phyloP scores from a whole-genome alignment of 2,113 vertebrate genomes.

The Haemorhous mexicanus region DNA sequence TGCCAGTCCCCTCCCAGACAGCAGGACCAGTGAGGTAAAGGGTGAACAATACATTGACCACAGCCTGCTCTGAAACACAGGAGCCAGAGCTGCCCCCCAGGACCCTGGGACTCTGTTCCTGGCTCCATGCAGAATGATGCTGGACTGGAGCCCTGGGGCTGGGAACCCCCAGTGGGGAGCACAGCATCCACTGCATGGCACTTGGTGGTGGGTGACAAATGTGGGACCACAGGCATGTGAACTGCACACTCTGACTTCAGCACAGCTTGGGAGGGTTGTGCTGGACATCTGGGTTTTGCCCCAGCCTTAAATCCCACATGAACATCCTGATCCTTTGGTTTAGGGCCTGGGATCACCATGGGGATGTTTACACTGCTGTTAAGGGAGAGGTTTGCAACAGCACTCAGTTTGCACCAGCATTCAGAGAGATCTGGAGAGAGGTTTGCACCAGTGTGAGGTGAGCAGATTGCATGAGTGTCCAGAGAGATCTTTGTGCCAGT shows the following conservation, averaged over 20 bases:
- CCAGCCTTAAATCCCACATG: neutral
- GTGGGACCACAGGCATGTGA: neutral
- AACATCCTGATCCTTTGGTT: neutral
- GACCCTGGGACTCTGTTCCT: fast-evolving
- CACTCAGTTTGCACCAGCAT: neutral
- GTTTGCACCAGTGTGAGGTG: neutral
- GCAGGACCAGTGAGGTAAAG: neutral
- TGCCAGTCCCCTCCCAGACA: neutral
- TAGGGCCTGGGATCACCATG: neutral
- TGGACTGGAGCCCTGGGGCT: neutral
- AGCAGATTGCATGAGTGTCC: neutral
- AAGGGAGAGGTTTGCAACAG: neutral
- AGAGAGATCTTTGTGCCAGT: neutral
- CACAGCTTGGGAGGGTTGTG: too few species aligned
- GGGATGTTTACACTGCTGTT: neutral
- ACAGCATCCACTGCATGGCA: neutral
- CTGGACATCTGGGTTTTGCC: neutral
- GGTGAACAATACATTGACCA: neutral
- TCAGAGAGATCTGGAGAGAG: neutral
- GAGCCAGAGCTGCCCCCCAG: neutral
- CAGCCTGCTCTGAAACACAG: neutral
- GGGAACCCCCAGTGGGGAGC: neutral
- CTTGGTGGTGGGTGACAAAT: too few species aligned
- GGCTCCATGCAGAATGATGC: too few species aligned
- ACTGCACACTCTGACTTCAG: neutral